Conservation (phyloP, 2,888 invertebrate genomes). For the Ischnus inquisitorius region DNA sequence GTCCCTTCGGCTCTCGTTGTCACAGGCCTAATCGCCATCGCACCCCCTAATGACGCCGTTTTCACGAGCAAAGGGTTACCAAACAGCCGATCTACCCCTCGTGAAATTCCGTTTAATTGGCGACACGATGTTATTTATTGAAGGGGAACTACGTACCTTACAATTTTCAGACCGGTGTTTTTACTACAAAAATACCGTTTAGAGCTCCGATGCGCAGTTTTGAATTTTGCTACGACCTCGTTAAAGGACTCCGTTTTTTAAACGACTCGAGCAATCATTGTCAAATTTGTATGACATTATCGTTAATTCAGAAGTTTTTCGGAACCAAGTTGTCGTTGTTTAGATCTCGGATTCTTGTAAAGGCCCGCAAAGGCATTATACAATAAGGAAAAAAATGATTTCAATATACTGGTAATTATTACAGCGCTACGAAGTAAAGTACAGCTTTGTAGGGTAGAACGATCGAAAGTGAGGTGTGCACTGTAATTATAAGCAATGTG, state of each 20-base stretch:
- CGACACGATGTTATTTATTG: constrained; percentile 76
- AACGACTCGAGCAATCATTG: not conserved
- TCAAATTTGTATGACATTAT: not conserved
- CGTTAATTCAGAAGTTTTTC: not conserved
- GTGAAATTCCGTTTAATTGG: constrained; percentile 82
- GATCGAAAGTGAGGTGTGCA: no score
- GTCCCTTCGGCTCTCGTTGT: constrained; percentile 43
- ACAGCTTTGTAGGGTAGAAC: no score
- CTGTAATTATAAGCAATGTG: no score
- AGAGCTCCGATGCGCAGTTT: not conserved
- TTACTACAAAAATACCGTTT: constrained; percentile 2
- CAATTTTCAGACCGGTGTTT: constrained; percentile 14
- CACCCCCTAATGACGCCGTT: constrained; percentile 80
- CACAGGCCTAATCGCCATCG: constrained; percentile 81
- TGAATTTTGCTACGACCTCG: not conserved
- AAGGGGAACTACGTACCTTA: constrained; percentile 3
- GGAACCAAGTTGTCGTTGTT: not conserved
- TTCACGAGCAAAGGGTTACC: constrained; percentile 57
- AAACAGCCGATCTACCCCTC: constrained; percentile 29
- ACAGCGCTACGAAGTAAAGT: no score
- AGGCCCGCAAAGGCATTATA: no score
- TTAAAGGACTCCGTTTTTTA: not conserved
- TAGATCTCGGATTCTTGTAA: no score
- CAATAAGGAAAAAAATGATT: no score
- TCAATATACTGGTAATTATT: no score